Evolutionary conservation across 2,113 vertebrate genomes (phyloP).

Genomic region (Gallinago jamesoni): DNA sequence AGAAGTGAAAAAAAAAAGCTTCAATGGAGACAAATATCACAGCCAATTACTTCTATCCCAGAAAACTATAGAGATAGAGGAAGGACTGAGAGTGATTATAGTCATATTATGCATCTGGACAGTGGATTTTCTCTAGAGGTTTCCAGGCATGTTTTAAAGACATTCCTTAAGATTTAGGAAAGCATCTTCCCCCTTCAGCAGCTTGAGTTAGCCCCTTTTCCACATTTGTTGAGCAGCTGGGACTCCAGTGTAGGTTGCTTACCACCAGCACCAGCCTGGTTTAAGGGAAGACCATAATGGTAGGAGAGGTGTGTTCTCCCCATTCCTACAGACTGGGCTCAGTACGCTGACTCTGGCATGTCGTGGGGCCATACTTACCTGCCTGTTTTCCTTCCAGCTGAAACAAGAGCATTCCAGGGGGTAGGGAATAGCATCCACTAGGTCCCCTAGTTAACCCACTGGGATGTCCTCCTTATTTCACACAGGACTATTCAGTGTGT

Average conservation of each 20-base stretch:
- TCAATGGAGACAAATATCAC: not conserved
- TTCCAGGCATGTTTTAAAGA: not conserved
- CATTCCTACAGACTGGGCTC: not conserved
- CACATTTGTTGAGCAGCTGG: not conserved
- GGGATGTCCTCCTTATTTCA: not conserved
- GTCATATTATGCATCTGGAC: not conserved
- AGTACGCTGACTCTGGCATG: not conserved
- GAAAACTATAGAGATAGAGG: not conserved
- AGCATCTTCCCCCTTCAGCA: not conserved
- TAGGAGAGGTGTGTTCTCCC: not conserved
- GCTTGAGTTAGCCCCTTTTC: not conserved
- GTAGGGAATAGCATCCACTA: not conserved
- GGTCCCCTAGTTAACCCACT: not conserved
- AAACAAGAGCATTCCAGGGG: not conserved
- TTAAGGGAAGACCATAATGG: not conserved
- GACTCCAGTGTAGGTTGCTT: fast-evolving
- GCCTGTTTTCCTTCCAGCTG: not conserved
- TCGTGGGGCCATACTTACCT: not conserved
- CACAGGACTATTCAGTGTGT: not conserved
- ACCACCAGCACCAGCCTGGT: not conserved
- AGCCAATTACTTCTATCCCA: not conserved
- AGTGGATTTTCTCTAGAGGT: not conserved
- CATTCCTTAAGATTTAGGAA: not conserved
- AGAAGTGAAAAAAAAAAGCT: not conserved
- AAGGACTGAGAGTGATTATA: not conserved